Evolutionary conservation across 2,113 vertebrate genomes (phyloP), one percentile per base, ranked within the genome.

Genomic region (Myiozetetes cayanensis): DNA sequence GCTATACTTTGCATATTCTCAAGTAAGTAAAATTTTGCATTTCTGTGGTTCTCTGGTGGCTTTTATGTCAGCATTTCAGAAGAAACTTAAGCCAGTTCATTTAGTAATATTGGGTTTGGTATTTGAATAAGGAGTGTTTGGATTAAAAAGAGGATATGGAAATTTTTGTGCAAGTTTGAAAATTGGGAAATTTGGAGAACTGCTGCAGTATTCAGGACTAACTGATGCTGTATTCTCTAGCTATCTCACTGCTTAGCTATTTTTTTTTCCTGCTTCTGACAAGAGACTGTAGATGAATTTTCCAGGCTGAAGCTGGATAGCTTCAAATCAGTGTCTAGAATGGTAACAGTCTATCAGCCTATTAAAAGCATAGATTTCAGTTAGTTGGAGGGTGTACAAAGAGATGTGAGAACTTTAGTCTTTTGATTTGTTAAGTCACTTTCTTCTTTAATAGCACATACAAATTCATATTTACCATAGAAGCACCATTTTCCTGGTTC

Each of bases 371-470:
- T 20, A 67, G 44, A 75, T 96, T 95, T 86, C 78, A 74, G 63
- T 65, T 90, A 80, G 71, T 86, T 56, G 56, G 78, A 49, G 76
- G 15, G 20, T 28, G 61, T 89, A 74, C 44, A 87, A 72, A 80
- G 73, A 94, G 12, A 72, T 84, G 50, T 80, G 89, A 41, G 56
- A 89, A 96, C 91, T 93, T 28, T 37, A 75, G 85, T 94, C 55
- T 93, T 82, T 95, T 94, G 37, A 95, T 95, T 85, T 80, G 39
- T 96, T 93, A 95, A 79, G 63, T 95, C 87, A 50, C 47, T 85
- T 97, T 90, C 24, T 77, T 92, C 65, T 92, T 85, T 79, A 85
- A 66, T 62, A 70, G 31, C 37, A 58, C 28, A 46, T 63, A 71
- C 18, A 46, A 93, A 90, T 92, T 74, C 14, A 14, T 80, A 24